phyloP scores from a whole-genome alignment of 1,140 invertebrate species.

The Plectrocnemia conspersa region DNA sequence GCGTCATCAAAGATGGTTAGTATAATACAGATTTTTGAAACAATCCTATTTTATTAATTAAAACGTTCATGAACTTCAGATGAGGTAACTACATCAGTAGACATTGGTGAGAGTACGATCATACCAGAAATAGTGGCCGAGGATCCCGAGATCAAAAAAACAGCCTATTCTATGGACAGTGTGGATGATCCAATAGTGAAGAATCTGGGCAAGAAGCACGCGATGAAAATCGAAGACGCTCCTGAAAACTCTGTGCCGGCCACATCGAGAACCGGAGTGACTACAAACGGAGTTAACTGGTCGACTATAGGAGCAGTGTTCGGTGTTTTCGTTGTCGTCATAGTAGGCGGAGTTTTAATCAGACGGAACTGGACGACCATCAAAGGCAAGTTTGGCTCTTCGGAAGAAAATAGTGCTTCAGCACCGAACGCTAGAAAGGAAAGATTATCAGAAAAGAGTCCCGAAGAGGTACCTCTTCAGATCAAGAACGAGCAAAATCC shows the following conservation, averaged over 20 bases:
- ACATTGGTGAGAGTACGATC: too few species aligned
- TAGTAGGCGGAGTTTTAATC: slow-evolving; percentile 45
- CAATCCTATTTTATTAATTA: too few species aligned
- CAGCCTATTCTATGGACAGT: background rate
- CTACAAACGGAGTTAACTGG: slow-evolving; percentile 17
- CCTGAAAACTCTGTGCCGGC: background rate
- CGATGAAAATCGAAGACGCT: background rate
- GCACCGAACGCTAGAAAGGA: background rate
- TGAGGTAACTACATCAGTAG: too few species aligned
- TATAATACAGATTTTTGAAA: too few species aligned
- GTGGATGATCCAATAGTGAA: background rate
- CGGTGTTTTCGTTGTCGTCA: slow-evolving; percentile 46
- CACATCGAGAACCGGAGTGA: slow-evolving; percentile 19
- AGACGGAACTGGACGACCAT: slow-evolving; percentile 55
- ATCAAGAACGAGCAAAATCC: slow-evolving; percentile 11
- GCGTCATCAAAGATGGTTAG: too few species aligned
- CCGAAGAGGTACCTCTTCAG: slow-evolving; percentile 28
- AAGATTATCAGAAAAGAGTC: background rate
- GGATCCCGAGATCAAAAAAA: background rate
- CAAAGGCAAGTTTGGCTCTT: slow-evolving; percentile 28
- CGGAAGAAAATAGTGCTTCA: background rate
- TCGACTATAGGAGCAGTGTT: slow-evolving; percentile 43
- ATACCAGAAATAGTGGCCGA: too few species aligned
- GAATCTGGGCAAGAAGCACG: background rate
- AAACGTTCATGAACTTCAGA: too few species aligned